Evolutionary conservation across 2,797 vertebrate genomes (phyloP).

Genomic region (Lates japonicus): DNA sequence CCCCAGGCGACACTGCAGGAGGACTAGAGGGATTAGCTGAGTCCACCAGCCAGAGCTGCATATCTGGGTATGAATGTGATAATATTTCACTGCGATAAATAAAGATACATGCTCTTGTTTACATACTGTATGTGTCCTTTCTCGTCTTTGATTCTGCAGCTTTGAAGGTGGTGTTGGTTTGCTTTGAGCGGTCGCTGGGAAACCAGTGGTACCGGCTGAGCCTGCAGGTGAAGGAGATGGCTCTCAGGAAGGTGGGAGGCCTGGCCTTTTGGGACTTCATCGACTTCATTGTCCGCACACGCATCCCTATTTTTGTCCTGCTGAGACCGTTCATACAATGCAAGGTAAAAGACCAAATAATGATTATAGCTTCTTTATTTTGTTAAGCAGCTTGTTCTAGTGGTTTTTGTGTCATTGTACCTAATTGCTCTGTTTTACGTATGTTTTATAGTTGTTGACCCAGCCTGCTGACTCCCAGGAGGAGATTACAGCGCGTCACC

Average conservation of each 20-base stretch:
- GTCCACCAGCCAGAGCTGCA: conserved; percentile 97
- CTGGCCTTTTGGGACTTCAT: conserved; percentile 99
- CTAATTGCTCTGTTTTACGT: neutral
- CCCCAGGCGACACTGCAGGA: conserved; percentile 93
- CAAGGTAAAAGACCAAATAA: conserved; percentile 86
- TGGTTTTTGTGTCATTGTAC: neutral
- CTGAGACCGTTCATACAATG: conserved; percentile 98
- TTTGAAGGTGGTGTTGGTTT: conserved; percentile 97
- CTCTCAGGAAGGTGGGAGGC: conserved; percentile 96
- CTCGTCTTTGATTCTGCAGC: conserved; percentile 81
- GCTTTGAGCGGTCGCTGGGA: conserved; percentile 96
- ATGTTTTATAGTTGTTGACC: conserved; percentile 88
- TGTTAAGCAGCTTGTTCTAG: neutral
- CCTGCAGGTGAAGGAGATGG: conserved; percentile 99
- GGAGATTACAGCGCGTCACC: conserved; percentile 95
- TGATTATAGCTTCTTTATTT: neutral
- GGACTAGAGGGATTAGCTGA: conserved; percentile 97
- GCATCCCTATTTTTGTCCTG: conserved; percentile 97
- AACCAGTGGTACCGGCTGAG: conserved; percentile 99
- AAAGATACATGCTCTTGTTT: neutral
- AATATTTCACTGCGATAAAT: neutral
- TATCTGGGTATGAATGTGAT: conserved; percentile 89
- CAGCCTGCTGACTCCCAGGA: conserved; percentile 97
- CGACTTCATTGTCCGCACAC: conserved; percentile 97
- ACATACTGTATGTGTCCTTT: rapidly evolving